phyloP scores from a whole-genome alignment of 35 echinoderm and acorn worm species.

The Lytechinus variegatus region DNA sequence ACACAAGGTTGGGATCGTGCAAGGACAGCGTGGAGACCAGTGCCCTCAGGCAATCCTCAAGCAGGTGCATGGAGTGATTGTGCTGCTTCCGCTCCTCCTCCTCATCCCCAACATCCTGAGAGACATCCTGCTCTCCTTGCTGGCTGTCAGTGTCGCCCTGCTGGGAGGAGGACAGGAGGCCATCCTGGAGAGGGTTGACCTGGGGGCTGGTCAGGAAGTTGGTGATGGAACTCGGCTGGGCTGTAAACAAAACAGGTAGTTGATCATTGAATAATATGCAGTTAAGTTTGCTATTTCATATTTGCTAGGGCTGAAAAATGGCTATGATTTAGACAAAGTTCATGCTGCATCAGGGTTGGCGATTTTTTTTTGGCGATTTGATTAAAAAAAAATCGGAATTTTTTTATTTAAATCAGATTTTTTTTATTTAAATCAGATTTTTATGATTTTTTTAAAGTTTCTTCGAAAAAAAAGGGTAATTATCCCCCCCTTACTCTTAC shows the following conservation, averaged over 20 bases:
- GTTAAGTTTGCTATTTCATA: no score
- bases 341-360: no score
- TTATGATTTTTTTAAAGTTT: no score
- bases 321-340: no score
- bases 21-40: slow-evolving; percentile 76
- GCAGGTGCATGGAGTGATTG: slow-evolving; percentile 79
- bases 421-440: no score
- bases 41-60: slow-evolving; percentile 83
- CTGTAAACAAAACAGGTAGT: not conserved
- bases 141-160: slow-evolving; percentile 47
- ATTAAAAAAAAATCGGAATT: no score
- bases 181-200: slow-evolving; percentile 33
- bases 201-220: slow-evolving; percentile 63
- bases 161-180: slow-evolving; percentile 22
- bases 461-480: no score
- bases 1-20: slow-evolving; percentile 79
- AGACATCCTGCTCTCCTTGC: not conserved
- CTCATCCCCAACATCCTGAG: slow-evolving; percentile 50
- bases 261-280: not conserved
- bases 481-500: no score
- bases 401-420: no score
- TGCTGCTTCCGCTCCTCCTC: slow-evolving; percentile 75
- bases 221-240: slow-evolving; percentile 53
- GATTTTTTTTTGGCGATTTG: no score
- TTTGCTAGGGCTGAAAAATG: not conserved